Conservation (phyloP, 2,113 vertebrate genomes). For the Heterochromis multidens region DNA sequence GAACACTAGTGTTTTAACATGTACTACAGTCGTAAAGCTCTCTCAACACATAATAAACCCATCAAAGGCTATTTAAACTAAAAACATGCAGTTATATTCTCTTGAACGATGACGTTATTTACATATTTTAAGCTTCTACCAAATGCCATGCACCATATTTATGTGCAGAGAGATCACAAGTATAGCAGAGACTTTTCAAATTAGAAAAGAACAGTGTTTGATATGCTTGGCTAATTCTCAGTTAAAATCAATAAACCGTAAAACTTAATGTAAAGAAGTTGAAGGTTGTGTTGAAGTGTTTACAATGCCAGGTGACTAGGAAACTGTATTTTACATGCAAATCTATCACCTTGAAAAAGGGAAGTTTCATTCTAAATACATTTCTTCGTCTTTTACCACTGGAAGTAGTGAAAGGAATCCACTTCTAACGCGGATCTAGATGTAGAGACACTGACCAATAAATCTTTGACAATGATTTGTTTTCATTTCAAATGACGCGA, state of each 20-base stretch:
- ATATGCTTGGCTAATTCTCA: slow-evolving; percentile 23
- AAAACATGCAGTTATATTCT: background rate
- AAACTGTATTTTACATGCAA: background rate
- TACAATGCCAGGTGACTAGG: background rate
- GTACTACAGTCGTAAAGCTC: background rate
- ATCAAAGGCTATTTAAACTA: background rate
- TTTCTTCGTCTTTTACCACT: background rate
- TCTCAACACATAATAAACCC: slow-evolving; percentile 25
- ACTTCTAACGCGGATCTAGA: background rate
- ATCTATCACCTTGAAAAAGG: background rate
- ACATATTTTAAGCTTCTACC: background rate
- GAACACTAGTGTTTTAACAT: background rate
- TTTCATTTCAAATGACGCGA: slow-evolving; percentile 42
- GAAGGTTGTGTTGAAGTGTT: background rate
- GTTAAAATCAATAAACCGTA: slow-evolving; percentile 18
- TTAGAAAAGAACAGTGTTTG: background rate
- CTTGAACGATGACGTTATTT: background rate
- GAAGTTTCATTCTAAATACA: background rate
- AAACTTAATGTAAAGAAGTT: background rate
- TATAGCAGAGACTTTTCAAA: background rate
- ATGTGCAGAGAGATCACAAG: background rate
- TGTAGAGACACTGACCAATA: background rate
- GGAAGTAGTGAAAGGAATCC: background rate
- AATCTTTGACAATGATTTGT: slow-evolving; percentile 19
- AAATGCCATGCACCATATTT: background rate